A percentile compares a stretch with the other conserved stretches of the same genome.
phyloP scores from a whole-genome alignment of 2,113 vertebrate species.

The Mohoua ochrocephala region DNA sequence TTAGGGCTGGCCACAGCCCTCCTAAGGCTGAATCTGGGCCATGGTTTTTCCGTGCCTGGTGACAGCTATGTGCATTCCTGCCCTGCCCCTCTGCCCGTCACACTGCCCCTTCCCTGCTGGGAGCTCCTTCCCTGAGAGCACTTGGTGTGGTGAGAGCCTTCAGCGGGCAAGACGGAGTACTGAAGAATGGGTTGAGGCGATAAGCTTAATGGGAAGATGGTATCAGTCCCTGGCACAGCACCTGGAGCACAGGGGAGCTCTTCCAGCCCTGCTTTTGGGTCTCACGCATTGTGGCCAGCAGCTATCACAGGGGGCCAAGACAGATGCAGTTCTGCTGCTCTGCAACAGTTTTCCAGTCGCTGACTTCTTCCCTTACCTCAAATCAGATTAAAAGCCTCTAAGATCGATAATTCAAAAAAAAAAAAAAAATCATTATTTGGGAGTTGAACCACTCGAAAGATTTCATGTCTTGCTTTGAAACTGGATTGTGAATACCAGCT shows the following conservation, averaged over 20 bases:
- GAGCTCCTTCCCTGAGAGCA: not conserved
- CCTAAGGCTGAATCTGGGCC: not conserved
- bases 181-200: not conserved
- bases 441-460: not conserved
- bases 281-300: not conserved
- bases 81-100: not conserved
- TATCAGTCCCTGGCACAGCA: not conserved
- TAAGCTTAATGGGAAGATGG: not conserved
- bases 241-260: not conserved
- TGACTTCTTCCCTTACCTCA: not conserved
- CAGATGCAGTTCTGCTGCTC: not conserved
- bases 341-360: not conserved
- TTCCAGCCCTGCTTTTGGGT: rapidly evolving
- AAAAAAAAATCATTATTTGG: not conserved
- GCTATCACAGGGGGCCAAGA: rapidly evolving
- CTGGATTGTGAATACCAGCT: not conserved
- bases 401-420: not conserved
- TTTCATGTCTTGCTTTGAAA: not conserved
- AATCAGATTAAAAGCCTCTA: not conserved
- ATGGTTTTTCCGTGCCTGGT: not conserved
- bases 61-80: rapidly evolving
- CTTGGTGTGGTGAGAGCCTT: not conserved
- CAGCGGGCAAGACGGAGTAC: rapidly evolving
- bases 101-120: not conserved
- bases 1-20: not conserved